These are phyloP conservation scores for Pitta sordida DNA, from an alignment of 2,113 vertebrate species.

Conservation along the genomic window DNA sequence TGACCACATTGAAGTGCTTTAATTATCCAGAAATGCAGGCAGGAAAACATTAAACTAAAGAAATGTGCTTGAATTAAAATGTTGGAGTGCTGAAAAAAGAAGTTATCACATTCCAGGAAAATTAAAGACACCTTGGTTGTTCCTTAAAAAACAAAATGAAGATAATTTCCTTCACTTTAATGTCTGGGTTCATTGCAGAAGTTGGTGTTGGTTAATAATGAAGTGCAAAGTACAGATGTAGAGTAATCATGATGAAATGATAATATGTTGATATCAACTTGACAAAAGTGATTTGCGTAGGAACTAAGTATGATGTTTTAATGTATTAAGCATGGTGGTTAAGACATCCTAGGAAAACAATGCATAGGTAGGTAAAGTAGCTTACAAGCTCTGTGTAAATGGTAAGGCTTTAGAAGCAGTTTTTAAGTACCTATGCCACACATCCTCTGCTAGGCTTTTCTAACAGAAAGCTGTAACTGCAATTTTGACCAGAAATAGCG, in stretches of 20 bases:
- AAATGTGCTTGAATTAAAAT: neutral
- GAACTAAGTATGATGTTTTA: neutral
- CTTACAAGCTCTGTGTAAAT: neutral
- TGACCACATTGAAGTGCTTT: neutral
- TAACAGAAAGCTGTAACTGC: neutral
- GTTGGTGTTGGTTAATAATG: neutral
- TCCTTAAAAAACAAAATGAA: neutral
- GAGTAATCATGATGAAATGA: neutral
- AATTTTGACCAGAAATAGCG: neutral
- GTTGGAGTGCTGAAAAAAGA: neutral
- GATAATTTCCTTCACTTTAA: neutral
- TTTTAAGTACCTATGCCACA: neutral
- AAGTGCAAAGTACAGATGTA: neutral
- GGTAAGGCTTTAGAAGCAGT: neutral
- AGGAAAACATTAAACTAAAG: constrained; percentile 16
- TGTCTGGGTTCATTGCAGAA: neutral
- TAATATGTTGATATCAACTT: neutral
- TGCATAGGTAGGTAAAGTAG: neutral
- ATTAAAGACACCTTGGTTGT: neutral
- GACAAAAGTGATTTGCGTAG: neutral
- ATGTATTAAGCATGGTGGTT: neutral
- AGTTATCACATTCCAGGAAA: neutral
- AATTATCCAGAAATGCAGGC: constrained; percentile 10
- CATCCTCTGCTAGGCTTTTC: neutral
- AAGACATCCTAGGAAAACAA: neutral